Base-by-base conservation (phyloP, 1,140 invertebrate species). In the Limonius californicus region DNA sequence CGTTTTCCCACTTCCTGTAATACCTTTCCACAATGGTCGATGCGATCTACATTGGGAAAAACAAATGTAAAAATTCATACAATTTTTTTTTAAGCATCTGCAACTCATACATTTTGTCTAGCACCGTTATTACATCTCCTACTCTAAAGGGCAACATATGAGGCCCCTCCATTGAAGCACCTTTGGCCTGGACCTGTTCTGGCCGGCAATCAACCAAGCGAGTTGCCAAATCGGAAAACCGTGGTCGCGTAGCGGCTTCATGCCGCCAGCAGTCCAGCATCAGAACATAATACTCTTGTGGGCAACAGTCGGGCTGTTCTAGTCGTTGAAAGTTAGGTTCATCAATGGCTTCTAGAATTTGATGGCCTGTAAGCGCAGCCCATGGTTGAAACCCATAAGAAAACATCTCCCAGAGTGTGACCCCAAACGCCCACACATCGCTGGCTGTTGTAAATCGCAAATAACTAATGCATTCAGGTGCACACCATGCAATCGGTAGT, bases 351-450 rank as follows among this genome's bases (percentile, higher is more conserved):
- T 97, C 93, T 0, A 99, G 78, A 65, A 99, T 98, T 81, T 99
- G 90, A 68, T 95, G 91, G 1, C 97, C 96, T 0, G 94, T 97
- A 18, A 96, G 82, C 0, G 94, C 96, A 0, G 92, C 91, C 96
- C 96, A 99, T 0, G 97, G 97, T 77, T 98, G 95, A 73, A 96
- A 95, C 8, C 97, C 97, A 73, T 97, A 98, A 9, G 93, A 94
- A 74, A 98, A 98, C 91, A 99, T 96, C 78, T 99, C 97, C 96
- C 97, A 99, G 0, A 99, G 77, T n/a, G 95, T 97, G 0, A 99
- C 95, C 8, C 91, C 97, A 78, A 91, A 99, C 0, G 95, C 94
- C 97, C 97, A 99, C 0, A 98, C 93, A 77, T 99, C 97, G 68
- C 92, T 96, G 0, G 95, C 87, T 11, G 94, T 94, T 3, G 96